Percentiles rank a stretch among this genome's conserved stretches.
Conservation (phyloP, 2,888 invertebrate genomes). For the Plebejus argus region DNA sequence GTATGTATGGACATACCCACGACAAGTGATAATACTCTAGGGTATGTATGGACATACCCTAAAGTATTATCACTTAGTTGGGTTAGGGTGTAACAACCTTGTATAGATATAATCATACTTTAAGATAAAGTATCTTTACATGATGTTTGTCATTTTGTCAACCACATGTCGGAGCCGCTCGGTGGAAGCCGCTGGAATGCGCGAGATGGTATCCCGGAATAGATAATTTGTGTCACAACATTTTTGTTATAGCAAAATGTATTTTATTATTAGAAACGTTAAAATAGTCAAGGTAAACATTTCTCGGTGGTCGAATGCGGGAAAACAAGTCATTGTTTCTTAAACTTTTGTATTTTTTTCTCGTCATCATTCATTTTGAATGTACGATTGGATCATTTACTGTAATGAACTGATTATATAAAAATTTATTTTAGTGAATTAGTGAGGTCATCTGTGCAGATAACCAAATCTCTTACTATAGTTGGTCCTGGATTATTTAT, state of each 20-base stretch:
- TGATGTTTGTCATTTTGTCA: not conserved
- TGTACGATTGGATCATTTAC: not conserved
- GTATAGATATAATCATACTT: too few species aligned
- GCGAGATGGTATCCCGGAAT: conserved; percentile 50
- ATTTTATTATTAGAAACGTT: conserved; percentile 33
- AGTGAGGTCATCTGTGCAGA: too few species aligned
- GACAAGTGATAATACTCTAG: too few species aligned
- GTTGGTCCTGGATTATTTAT: too few species aligned
- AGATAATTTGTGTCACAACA: conserved; percentile 50
- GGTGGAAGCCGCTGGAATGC: conserved; percentile 22
- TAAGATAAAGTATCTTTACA: too few species aligned
- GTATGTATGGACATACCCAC: too few species aligned
- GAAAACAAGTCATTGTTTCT: conserved; percentile 13
- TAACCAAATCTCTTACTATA: too few species aligned
- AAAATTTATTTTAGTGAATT: too few species aligned
- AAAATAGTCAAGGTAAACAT: conserved; percentile 30
- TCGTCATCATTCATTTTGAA: conserved; percentile 15
- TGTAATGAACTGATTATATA: too few species aligned
- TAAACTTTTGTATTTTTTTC: conserved; percentile 1
- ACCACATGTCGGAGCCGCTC: not conserved
- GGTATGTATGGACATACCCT: too few species aligned
- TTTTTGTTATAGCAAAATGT: conserved; percentile 32
- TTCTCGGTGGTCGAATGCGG: not conserved
- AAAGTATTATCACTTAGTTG: too few species aligned
- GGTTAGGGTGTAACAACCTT: too few species aligned